Conservation (phyloP, 2,113 vertebrate genomes). For the Psittacula cyanocephala region DNA sequence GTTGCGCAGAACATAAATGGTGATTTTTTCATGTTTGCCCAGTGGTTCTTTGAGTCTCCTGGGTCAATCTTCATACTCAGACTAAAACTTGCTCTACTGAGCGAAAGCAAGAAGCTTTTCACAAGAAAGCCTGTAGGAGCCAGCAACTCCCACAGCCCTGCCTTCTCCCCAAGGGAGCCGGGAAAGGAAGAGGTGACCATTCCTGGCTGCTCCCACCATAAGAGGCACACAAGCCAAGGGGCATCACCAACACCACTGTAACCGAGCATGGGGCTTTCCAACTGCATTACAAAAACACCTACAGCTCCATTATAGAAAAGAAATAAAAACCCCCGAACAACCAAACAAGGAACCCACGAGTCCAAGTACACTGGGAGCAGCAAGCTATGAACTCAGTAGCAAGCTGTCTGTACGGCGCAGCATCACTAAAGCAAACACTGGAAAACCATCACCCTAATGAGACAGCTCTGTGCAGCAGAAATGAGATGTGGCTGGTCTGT, state of each 20-base stretch:
- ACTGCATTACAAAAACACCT: neutral
- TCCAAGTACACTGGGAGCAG: fast-evolving
- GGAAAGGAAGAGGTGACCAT: neutral
- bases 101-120: neutral
- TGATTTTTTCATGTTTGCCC: neutral
- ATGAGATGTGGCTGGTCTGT: neutral
- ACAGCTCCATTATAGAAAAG: neutral
- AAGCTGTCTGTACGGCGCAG: neutral
- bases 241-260: neutral
- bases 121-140: neutral
- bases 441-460: neutral
- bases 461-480: neutral
- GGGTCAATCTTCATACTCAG: fast-evolving
- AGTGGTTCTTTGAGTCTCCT: neutral
- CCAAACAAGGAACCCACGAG: neutral
- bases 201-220: neutral
- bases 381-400: neutral
- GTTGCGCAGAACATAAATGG: neutral
- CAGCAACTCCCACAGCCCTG: neutral
- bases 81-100: neutral
- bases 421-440: neutral
- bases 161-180: neutral
- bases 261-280: neutral
- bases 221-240: too few species aligned
- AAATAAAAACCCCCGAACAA: neutral